Percentiles rank a stretch among this genome's conserved stretches.
Conservation (phyloP, 2,113 vertebrate genomes). For the Dryoscopus gambensis region DNA sequence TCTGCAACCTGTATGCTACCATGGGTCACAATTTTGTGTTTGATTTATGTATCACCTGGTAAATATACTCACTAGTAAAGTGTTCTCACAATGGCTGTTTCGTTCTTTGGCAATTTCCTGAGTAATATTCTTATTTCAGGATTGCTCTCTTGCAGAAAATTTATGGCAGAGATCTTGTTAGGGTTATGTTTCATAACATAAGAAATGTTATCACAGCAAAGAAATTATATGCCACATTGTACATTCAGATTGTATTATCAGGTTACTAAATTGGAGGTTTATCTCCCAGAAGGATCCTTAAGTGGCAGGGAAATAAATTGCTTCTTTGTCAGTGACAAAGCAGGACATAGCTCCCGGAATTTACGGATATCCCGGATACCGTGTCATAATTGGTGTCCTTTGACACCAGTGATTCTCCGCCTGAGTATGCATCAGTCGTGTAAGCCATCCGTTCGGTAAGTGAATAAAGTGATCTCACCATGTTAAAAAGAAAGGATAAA, state of each 20-base stretch:
- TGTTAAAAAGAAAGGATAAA: accelerated
- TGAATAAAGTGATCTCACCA: accelerated
- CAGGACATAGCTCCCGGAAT: too few species aligned
- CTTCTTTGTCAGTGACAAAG: background rate
- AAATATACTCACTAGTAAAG: background rate
- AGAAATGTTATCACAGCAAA: background rate
- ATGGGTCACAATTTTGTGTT: background rate
- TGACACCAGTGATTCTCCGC: background rate
- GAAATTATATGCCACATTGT: background rate
- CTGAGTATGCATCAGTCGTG: accelerated
- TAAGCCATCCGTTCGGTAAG: accelerated
- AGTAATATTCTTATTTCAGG: background rate
- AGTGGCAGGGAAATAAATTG: background rate
- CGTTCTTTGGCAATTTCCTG: background rate
- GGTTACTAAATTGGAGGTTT: background rate
- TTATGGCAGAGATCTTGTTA: background rate
- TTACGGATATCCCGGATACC: accelerated
- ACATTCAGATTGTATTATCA: background rate
- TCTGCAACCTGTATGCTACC: accelerated
- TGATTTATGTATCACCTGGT: background rate
- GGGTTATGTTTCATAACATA: background rate
- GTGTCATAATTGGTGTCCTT: background rate
- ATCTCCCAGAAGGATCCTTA: background rate
- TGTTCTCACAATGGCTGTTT: background rate
- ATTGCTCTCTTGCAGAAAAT: background rate